Percentiles rank a stretch among this genome's conserved stretches.
phyloP scores from a whole-genome alignment of 1,140 invertebrate species.

The Bicyclus anynana region DNA sequence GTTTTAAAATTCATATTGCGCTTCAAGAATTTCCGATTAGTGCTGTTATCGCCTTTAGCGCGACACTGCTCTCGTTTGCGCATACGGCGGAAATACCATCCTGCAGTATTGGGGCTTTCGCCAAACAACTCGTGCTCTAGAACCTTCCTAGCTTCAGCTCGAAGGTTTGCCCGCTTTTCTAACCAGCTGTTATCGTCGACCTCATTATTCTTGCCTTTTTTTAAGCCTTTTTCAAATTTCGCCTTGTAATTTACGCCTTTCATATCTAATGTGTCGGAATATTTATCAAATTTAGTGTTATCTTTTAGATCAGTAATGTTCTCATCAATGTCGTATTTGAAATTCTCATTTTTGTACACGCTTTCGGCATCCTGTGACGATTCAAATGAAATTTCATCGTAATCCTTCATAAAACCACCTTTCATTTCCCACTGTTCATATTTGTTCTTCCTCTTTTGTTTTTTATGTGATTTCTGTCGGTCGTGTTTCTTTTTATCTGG shows the following conservation, averaged over 20 bases:
- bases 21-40: constrained; percentile 31
- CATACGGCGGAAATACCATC: constrained; percentile 70
- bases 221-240: constrained; percentile 5
- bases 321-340: background rate
- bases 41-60: constrained; percentile 36
- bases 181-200: constrained; percentile 45
- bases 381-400: constrained; percentile 47
- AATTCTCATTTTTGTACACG: background rate
- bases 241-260: constrained; percentile 18
- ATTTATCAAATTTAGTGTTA: constrained; percentile 3
- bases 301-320: constrained; percentile 6
- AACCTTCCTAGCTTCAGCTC: constrained; percentile 52
- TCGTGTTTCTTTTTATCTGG: constrained; percentile 52
- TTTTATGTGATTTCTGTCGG: constrained; percentile 52
- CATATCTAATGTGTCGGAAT: background rate
- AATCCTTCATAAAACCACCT: constrained; percentile 55
- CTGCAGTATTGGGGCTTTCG: constrained; percentile 45
- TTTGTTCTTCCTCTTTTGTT: constrained; percentile 58
- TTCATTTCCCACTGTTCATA: constrained; percentile 67
- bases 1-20: constrained; percentile 47
- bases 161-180: constrained; percentile 46
- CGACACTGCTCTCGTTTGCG: constrained; percentile 61
- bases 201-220: constrained; percentile 22
- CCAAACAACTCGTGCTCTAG: constrained; percentile 53
- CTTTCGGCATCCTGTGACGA: constrained; percentile 39